Evolutionary conservation across 1,140 invertebrate species (phyloP).

Genomic region (Planococcus citri): DNA sequence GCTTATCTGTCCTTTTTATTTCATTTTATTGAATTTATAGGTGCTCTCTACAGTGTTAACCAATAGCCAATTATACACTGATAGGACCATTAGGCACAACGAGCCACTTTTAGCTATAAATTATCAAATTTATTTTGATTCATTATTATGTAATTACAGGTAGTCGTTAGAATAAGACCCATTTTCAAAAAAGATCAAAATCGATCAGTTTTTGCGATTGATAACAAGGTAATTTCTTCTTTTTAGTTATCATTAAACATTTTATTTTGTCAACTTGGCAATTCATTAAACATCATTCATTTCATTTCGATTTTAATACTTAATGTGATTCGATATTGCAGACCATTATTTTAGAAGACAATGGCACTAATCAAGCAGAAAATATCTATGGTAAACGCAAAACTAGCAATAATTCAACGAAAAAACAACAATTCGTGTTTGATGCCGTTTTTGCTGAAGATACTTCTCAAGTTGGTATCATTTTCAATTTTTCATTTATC

Average conservation of each 20-base stretch:
- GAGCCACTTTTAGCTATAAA: too few species aligned
- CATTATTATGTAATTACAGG: neutral
- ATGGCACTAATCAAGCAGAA: neutral
- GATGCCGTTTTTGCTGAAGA: constrained; percentile 73
- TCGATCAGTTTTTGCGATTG: neutral
- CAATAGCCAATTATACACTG: too few species aligned
- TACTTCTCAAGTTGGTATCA: constrained; percentile 48
- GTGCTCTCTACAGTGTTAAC: too few species aligned
- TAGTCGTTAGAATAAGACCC: neutral
- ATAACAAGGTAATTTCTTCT: neutral
- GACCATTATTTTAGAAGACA: neutral
- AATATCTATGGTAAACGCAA: neutral
- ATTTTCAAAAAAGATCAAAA: neutral
- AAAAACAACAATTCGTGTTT: constrained; percentile 43
- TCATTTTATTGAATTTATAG: too few species aligned
- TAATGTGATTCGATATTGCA: too few species aligned
- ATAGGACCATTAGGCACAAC: too few species aligned
- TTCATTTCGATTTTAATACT: neutral
- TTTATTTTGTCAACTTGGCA: too few species aligned
- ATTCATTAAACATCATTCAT: too few species aligned
- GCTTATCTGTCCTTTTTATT: too few species aligned
- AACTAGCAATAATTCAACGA: neutral
- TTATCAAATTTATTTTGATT: too few species aligned
- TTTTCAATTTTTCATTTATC: neutral
- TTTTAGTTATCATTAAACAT: too few species aligned